These are phyloP conservation scores for Bicyclus anynana DNA, from an alignment of 1,140 invertebrate species.

Conservation along the genomic window DNA sequence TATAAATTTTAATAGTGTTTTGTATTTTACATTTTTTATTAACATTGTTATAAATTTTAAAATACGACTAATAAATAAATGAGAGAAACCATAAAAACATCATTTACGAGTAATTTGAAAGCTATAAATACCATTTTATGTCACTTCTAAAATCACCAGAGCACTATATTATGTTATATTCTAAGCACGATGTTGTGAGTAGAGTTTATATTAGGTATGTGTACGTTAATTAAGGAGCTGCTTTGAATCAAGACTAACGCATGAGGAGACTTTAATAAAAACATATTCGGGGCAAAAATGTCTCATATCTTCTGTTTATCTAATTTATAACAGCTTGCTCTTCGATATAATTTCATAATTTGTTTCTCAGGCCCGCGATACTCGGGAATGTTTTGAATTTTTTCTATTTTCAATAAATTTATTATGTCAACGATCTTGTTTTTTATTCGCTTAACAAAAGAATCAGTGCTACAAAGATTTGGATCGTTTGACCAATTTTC, in stretches of 20 bases:
- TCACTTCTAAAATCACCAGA: no score
- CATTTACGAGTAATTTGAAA: no score
- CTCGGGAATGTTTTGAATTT: conserved; percentile 16
- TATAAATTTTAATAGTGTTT: no score
- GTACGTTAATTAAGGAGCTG: background rate
- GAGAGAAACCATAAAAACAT: no score
- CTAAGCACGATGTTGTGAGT: no score
- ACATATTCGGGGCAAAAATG: background rate
- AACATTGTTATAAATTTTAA: no score
- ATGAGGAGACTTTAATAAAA: background rate
- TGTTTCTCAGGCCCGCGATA: conserved; percentile 4
- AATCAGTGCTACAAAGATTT: background rate
- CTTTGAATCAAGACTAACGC: background rate
- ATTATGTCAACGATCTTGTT: background rate
- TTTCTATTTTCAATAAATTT: conserved; percentile 10
- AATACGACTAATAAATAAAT: no score
- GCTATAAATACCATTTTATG: no score
- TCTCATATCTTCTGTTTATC: background rate
- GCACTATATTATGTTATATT: no score
- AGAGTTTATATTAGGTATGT: background rate
- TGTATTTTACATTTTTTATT: no score
- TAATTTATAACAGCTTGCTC: conserved; percentile 9
- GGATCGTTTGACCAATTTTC: conserved; percentile 16
- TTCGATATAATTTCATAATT: conserved; percentile 15
- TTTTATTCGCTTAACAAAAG: background rate